A percentile compares a stretch with the other conserved stretches of the same genome.
These are phyloP conservation scores for Kobus ellipsiprymnus DNA, from an alignment of 2,113 vertebrate genomes.

Conservation along the genomic window DNA sequence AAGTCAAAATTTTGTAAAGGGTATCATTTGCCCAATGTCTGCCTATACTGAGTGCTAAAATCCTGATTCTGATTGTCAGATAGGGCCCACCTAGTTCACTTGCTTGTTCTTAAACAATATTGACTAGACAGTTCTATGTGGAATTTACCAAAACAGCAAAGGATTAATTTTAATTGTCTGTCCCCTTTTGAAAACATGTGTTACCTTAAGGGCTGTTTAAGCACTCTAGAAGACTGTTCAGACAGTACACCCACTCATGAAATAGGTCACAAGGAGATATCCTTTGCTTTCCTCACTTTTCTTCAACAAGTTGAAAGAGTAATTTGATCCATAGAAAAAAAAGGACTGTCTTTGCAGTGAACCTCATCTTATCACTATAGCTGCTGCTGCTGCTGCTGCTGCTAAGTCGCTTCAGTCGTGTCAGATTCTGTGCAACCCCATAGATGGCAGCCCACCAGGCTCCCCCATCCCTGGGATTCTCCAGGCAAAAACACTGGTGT, in stretches of 20 bases:
- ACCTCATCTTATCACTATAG: not conserved
- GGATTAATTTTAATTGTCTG: not conserved
- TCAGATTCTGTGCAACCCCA: rapidly evolving
- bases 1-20: not conserved
- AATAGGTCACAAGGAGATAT: not conserved
- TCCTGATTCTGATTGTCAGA: not conserved
- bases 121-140: not conserved
- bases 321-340: not conserved
- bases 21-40: not conserved
- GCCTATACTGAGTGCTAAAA: not conserved
- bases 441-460: no score
- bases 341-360: not conserved
- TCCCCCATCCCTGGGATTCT: no score
- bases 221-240: not conserved
- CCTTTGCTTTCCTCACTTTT: not conserved
- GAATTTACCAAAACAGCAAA: not conserved
- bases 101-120: not conserved
- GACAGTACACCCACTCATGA: not conserved
- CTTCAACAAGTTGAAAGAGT: not conserved
- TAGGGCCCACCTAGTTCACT: not conserved
- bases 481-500: no score
- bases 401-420: no score
- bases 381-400: no score
- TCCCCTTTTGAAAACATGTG: not conserved
- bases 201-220: not conserved